Evolutionary conservation across 2,797 vertebrate species (phyloP).

Genomic region (Muscicapa striata): DNA sequence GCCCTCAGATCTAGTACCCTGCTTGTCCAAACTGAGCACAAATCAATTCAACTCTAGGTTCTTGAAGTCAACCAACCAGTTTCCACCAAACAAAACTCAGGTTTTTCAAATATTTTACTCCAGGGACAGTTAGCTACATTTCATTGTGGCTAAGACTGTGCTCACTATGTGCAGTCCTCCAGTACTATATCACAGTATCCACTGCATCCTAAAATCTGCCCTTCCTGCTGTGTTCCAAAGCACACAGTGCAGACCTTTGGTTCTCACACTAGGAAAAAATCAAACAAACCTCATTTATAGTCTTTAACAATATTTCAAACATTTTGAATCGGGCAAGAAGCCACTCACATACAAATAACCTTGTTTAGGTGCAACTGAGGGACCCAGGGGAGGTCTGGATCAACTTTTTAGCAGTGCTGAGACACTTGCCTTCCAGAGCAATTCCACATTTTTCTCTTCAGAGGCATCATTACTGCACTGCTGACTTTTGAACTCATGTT

Average conservation of each 20-base stretch:
- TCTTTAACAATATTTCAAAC: not conserved
- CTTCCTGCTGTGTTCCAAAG: not conserved
- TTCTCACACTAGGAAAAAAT: not conserved
- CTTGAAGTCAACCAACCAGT: not conserved
- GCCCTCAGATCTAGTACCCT: not conserved
- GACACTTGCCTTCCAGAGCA: not conserved
- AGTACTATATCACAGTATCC: not conserved
- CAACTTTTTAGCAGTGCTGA: not conserved
- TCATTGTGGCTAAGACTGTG: not conserved
- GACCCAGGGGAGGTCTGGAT: not conserved
- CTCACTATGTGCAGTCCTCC: not conserved
- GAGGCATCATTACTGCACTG: not conserved
- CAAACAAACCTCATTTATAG: not conserved
- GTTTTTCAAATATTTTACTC: not conserved
- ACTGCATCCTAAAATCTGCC: not conserved
- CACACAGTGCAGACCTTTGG: not conserved
- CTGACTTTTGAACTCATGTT: conserved; percentile 8
- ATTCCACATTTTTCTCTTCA: conserved; percentile 5
- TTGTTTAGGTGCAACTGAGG: not conserved
- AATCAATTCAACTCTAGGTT: not conserved
- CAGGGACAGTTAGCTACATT: not conserved
- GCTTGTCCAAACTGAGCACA: not conserved
- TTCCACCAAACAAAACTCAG: not conserved
- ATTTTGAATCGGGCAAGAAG: not conserved
- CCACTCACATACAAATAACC: not conserved